These are phyloP conservation scores for Tromatobia lineatoria DNA, from an alignment of 2,888 invertebrate genomes.

Conservation along the genomic window DNA sequence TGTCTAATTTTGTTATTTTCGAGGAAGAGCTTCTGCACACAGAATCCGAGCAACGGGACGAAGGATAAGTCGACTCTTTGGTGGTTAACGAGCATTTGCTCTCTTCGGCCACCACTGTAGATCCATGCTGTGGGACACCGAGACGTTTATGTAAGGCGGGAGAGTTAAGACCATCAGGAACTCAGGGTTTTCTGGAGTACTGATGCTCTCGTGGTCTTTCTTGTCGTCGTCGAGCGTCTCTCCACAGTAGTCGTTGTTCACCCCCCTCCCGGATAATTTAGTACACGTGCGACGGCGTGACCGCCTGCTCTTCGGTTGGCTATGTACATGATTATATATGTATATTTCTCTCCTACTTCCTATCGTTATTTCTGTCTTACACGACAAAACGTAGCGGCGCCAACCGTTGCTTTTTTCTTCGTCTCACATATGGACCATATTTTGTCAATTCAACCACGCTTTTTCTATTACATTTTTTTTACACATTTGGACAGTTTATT, in stretches of 20 bases:
- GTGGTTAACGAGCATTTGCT: conserved; percentile 61
- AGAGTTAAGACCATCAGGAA: conserved; percentile 38
- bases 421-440: neutral
- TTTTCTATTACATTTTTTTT: too few relatives aligned
- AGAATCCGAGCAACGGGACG: conserved; percentile 36
- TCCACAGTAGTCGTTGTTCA: conserved; percentile 30
- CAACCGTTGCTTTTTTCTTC: conserved; percentile 39
- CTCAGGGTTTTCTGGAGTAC: conserved; percentile 25
- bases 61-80: conserved; percentile 43
- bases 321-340: conserved; percentile 2
- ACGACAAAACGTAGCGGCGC: conserved; percentile 49
- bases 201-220: conserved; percentile 1
- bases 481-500: too few relatives aligned
- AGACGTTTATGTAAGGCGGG: conserved; percentile 24
- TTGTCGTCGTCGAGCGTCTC: conserved; percentile 30
- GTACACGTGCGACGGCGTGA: conserved; percentile 53
- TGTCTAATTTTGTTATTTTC: conserved; percentile 64
- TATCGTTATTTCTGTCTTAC: conserved; percentile 24
- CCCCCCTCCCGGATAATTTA: conserved; percentile 55
- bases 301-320: conserved; percentile 28
- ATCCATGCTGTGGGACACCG: neutral
- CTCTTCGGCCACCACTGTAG: conserved; percentile 14
- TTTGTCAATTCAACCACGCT: too few relatives aligned
- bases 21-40: conserved; percentile 15
- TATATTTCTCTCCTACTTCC: neutral